These are phyloP conservation scores for Drosophila bunnanda DNA, from an alignment of 2,888 invertebrate species.

Conservation along the genomic window DNA sequence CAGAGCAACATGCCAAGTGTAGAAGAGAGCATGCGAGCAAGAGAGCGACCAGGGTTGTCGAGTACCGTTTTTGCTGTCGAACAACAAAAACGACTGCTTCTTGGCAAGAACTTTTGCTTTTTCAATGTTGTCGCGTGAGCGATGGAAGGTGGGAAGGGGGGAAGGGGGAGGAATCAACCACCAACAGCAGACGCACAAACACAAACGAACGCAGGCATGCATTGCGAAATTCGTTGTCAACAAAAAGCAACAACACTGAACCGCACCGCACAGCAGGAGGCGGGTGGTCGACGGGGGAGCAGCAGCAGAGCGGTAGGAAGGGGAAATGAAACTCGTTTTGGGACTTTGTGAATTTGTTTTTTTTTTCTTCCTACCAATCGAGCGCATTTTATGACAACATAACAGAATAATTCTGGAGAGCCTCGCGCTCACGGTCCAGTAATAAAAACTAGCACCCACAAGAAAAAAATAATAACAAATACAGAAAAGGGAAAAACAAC, in stretches of 20 bases:
- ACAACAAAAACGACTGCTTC: conserved; percentile 48
- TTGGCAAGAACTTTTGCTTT: conserved; percentile 70
- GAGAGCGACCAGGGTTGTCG: conserved; percentile 33
- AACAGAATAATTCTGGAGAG: conserved; percentile 40
- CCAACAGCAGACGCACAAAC: conserved; percentile 44
- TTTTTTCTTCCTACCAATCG: conserved; percentile 13
- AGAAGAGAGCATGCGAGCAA: conserved; percentile 15
- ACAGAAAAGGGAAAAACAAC: neutral
- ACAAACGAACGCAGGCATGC: conserved; percentile 25
- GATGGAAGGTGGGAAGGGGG: conserved; percentile 15
- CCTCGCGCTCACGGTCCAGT: neutral
- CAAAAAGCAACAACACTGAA: conserved; percentile 46
- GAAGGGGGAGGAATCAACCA: conserved; percentile 61
- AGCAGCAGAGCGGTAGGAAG: conserved; percentile 36
- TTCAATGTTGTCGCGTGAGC: conserved; percentile 47
- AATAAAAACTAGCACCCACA: conserved; percentile 8
- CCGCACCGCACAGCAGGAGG: conserved; percentile 28
- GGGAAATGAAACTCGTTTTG: conserved; percentile 68
- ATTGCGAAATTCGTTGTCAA: conserved; percentile 58
- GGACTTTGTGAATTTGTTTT: conserved; percentile 57
- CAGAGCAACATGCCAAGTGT: conserved; percentile 12
- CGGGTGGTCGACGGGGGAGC: conserved; percentile 15
- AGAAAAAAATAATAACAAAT: neutral
- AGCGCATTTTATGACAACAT: conserved; percentile 25
- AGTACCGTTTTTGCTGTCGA: conserved; percentile 55